These are phyloP conservation scores for Metalampra italica DNA, from an alignment of 2,888 invertebrate species.

Conservation along the genomic window DNA sequence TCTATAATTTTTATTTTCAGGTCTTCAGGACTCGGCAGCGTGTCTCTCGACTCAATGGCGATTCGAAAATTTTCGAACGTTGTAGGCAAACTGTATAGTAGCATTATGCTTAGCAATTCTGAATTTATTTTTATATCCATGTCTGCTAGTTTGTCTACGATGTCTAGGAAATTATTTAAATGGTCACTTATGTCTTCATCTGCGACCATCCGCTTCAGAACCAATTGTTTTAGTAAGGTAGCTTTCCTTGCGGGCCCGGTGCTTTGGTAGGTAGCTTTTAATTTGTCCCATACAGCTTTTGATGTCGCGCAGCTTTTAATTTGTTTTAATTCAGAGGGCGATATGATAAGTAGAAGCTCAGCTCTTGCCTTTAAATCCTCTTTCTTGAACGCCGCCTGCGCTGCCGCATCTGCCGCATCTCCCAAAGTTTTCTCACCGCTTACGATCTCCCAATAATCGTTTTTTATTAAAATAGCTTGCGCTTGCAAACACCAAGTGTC, in stretches of 20 bases:
- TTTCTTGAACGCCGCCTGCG: too few species aligned
- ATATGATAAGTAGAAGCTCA: slow-evolving; percentile 7
- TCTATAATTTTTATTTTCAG: slow-evolving; percentile 32
- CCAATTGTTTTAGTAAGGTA: slow-evolving; percentile 40
- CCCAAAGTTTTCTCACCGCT: too few species aligned
- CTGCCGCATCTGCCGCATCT: too few species aligned
- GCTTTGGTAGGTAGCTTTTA: slow-evolving; percentile 40
- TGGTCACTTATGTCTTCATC: slow-evolving; percentile 37
- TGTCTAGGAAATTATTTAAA: slow-evolving; percentile 35
- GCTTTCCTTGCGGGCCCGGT: slow-evolving; percentile 46
- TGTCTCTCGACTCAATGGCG: slow-evolving; percentile 39
- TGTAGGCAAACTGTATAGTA: slow-evolving; percentile 34
- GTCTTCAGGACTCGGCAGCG: slow-evolving; percentile 25
- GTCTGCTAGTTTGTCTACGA: slow-evolving; percentile 36
- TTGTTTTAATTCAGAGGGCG: slow-evolving; percentile 30
- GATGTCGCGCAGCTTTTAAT: slow-evolving; percentile 29
- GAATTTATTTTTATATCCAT: slow-evolving; percentile 31
- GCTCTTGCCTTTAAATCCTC: slow-evolving; percentile 4
- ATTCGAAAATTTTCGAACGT: slow-evolving; percentile 36
- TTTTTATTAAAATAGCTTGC: slow-evolving; percentile 1
- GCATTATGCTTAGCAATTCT: slow-evolving; percentile 33
- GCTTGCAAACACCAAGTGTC: slow-evolving; percentile 10
- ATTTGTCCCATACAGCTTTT: slow-evolving; percentile 38
- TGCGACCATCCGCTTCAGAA: slow-evolving; percentile 32
- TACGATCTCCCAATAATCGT: background rate